Conservation (phyloP, 2,888 invertebrate species). For the Heterodera filipjevi region DNA sequence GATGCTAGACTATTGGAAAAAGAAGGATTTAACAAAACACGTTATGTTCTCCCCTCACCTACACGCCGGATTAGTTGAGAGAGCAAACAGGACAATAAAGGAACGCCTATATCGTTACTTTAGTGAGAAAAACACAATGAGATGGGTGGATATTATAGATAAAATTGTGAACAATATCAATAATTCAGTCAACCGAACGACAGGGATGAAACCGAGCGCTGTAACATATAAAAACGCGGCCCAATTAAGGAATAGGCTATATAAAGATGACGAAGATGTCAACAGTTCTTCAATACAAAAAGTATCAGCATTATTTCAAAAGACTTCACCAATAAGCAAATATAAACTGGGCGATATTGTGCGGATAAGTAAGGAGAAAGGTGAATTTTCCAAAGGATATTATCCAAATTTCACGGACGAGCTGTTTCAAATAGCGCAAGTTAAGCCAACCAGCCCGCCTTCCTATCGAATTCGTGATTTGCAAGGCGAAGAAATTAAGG, state of each 20-base stretch:
- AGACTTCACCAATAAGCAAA: not conserved
- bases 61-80: slow-evolving; percentile 25
- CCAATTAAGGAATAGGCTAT: not conserved
- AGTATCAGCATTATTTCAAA: too few species aligned
- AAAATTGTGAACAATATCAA: slow-evolving; percentile 28
- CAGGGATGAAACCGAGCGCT: not conserved
- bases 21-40: slow-evolving; percentile 22
- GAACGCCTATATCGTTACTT: slow-evolving; percentile 31
- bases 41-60: slow-evolving; percentile 18
- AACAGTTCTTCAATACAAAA: too few species aligned
- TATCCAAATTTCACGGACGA: not conserved
- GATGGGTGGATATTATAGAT: slow-evolving; percentile 25
- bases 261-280: not conserved
- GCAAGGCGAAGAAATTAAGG: too few species aligned
- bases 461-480: too few species aligned
- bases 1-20: not conserved
- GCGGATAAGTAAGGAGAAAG: slow-evolving; percentile 4
- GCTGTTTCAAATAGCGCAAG: too few species aligned
- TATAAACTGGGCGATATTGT: not conserved
- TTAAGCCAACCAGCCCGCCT: too few species aligned
- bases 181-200: not conserved
- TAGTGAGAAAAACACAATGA: slow-evolving; percentile 20
- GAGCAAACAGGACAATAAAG: slow-evolving; percentile 27
- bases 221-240: not conserved
- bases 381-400: not conserved